phyloP scores from a whole-genome alignment of 2,797 vertebrate genomes.

The Microchirus variegatus region DNA sequence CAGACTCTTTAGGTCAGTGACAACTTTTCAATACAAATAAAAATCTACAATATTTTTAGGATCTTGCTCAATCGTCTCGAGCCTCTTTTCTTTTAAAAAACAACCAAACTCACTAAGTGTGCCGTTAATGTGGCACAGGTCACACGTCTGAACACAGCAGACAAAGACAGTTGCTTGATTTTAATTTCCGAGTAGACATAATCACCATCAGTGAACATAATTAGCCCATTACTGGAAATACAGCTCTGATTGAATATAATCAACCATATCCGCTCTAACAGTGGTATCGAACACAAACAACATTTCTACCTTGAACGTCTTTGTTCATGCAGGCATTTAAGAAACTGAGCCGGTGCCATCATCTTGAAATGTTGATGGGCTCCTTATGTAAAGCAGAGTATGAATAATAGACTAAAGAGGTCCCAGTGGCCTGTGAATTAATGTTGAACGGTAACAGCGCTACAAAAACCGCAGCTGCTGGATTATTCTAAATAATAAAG shows the following conservation, averaged over 20 bases:
- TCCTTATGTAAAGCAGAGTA: constrained; percentile 10
- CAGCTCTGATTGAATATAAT: constrained; percentile 53
- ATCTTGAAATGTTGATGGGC: constrained; percentile 17
- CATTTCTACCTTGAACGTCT: constrained; percentile 8
- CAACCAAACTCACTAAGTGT: neutral
- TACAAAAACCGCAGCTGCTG: neutral
- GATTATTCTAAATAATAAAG: neutral
- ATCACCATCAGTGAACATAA: constrained; percentile 46
- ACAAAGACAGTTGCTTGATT: constrained; percentile 25
- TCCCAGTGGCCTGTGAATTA: constrained; percentile 24
- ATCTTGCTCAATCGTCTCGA: neutral
- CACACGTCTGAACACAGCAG: constrained; percentile 2
- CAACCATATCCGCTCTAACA: constrained; percentile 24
- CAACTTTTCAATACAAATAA: neutral
- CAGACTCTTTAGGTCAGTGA: neutral
- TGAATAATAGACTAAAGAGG: constrained; percentile 47
- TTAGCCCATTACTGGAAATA: constrained; percentile 29
- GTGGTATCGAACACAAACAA: constrained; percentile 16
- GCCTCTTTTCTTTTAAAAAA: neutral
- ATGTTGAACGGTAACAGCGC: constrained; percentile 13
- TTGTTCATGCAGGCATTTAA: constrained; percentile 5
- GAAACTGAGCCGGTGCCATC: constrained; percentile 10
- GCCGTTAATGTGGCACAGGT: constrained; percentile 13
- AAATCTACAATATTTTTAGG: neutral
- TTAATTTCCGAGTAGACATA: constrained; percentile 32